A percentile compares a stretch with the other conserved stretches of the same genome.
These are phyloP conservation scores for Alcedo quadribrachys DNA, from an alignment of 2,797 vertebrate species.

Conservation along the genomic window DNA sequence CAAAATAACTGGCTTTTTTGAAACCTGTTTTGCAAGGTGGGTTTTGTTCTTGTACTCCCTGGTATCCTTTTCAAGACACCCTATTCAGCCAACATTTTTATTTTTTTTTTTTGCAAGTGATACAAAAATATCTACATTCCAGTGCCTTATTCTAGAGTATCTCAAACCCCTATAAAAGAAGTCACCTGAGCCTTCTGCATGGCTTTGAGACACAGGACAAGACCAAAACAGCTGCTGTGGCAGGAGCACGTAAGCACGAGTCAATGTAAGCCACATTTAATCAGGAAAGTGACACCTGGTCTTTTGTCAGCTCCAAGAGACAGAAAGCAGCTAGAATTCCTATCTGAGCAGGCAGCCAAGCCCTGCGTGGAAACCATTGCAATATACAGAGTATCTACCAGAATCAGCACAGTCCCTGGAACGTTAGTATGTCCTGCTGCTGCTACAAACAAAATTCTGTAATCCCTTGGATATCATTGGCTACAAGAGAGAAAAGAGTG, in stretches of 20 bases:
- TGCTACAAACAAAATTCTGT: not conserved
- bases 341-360: not conserved
- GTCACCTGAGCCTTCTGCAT: not conserved
- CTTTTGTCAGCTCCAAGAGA: not conserved
- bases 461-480: not conserved
- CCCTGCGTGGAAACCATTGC: not conserved
- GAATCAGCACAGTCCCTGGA: not conserved
- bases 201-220: not conserved
- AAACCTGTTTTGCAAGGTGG: not conserved
- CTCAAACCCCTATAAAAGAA: not conserved
- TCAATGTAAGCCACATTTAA: not conserved
- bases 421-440: not conserved
- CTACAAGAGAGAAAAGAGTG: not conserved
- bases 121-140: not conserved
- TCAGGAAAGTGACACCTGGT: not conserved
- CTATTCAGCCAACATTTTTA: not conserved
- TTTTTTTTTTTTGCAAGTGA: not conserved
- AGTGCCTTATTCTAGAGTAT: not conserved
- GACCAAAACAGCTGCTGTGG: not conserved
- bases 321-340: not conserved
- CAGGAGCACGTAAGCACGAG: not conserved
- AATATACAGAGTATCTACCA: not conserved
- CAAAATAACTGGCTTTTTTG: not conserved
- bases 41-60: not conserved
- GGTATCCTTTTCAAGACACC: not conserved